Evolutionary conservation across 2,888 invertebrate species (phyloP), one percentile per base, ranked within the genome.

Genomic region (Odontocerum albicorne): DNA sequence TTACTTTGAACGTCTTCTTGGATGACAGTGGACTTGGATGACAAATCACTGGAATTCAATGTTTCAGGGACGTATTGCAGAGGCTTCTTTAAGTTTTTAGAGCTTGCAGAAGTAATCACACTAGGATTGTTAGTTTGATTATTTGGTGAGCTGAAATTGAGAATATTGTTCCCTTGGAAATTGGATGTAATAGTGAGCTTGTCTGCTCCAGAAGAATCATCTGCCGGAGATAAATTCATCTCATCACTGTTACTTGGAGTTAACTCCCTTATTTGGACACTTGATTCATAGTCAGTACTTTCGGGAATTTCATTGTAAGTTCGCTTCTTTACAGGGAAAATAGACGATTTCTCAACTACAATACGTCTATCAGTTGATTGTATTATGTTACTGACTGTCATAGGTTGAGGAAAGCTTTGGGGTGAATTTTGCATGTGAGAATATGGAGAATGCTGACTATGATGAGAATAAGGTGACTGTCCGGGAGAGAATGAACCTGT

Each of bases 311-410:
- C 83, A 65, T 75, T 82, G 62, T 84, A 85, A 27, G 75, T 77
- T 33, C 85, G 73, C 66, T 85, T 85, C 65, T 85, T 85, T 31
- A 85, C 83, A 7, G 85, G 85, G 64, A 82, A 85, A 19, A 79
- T 68, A 13, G 78, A 65, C 36, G 71, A 63, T 66, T 76, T 75
- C 4, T 74, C 64, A 17, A 38, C 17, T 27, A 40, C 32, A 19
- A 22, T 33, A 19, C 42, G 32, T 2, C 31, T 49, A 8, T 56
- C 55, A 12, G 38, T 27, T 15, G 33, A 13, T 12, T 50, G 46
- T 22, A 38, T 38, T 4, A 46, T 20, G 31, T 44, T 55, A 35
- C 35, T 39, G 12, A 27, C 45, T 17, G 55, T 21, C 16, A 42
- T 10, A 6, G 50, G 16, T 2, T 68, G 65, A 4, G 60, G 60